phyloP scores from a whole-genome alignment of 37 sponge, comb jelly and placozoan genomes.

The Bolinopsis microptera region DNA sequence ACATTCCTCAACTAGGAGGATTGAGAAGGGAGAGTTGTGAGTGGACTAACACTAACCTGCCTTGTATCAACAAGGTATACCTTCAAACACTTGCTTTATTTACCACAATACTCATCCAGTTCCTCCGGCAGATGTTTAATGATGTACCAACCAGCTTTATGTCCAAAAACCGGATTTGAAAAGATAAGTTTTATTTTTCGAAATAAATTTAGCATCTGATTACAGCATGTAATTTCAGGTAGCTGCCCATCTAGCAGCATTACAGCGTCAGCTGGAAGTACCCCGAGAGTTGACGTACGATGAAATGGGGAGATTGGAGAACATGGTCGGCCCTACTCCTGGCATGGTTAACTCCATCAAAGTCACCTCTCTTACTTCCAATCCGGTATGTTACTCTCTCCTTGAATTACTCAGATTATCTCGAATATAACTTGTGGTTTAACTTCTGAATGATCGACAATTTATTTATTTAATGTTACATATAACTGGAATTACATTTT shows the following conservation, averaged over 20 bases:
- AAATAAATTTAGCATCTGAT: too few relatives aligned
- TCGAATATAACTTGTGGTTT: too few relatives aligned
- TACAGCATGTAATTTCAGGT: constrained; percentile 31
- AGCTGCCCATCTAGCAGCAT: constrained; percentile 58
- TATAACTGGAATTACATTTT: too few relatives aligned
- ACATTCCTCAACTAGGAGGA: constrained; percentile 31
- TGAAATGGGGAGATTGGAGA: constrained; percentile 13
- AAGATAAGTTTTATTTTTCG: too few relatives aligned
- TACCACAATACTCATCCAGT: too few relatives aligned
- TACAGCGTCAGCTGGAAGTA: constrained; percentile 18
- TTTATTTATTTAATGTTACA: too few relatives aligned
- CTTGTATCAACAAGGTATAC: constrained; percentile 48
- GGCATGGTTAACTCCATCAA: background rate
- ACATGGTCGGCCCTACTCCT: constrained; percentile 50
- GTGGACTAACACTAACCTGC: constrained; percentile 62
- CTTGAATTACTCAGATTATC: too few relatives aligned
- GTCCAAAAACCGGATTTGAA: too few relatives aligned
- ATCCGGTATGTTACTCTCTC: constrained; percentile 1
- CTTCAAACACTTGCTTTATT: too few relatives aligned
- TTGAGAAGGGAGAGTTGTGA: constrained; percentile 46
- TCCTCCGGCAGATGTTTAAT: too few relatives aligned
- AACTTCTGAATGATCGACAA: too few relatives aligned
- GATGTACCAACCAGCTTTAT: too few relatives aligned
- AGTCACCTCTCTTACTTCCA: constrained; percentile 52
- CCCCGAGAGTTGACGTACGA: background rate